Evolutionary conservation across 2,797 vertebrate species (phyloP), one percentile per base, ranked within the genome.

Genomic region (Phataginus tetradactyla): DNA sequence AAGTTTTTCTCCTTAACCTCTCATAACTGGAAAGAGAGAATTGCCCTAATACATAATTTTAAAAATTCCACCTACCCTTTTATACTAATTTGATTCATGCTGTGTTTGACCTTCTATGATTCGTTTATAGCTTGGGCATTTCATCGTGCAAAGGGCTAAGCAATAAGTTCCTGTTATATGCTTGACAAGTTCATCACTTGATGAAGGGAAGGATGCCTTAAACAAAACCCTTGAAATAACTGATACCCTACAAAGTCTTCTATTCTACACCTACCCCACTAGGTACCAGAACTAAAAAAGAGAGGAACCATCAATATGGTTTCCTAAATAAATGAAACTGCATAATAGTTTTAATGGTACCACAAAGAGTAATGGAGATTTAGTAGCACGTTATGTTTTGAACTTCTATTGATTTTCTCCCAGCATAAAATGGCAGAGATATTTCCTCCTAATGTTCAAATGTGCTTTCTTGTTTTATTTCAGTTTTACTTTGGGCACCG

Each of bases 381-480:
- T 98, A 97, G 90, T 3, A 39, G 75, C 96, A 94, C 75, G 96
- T 92, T 97, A 87, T 83, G 80, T 80, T 95, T 96, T 98, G 97
- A 98, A 98, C 96, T 97, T 97, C 85, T 97, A 98, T 98, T 97
- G 98, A 98, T 94, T 97, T 96, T 96, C 81, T 79, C 66, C 39
- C 45, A 91, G 55, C 78, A 87, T 95, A 97, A 98, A 98, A 91
- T 15, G 13, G 37, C 92, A 97, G 83, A 96, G 89, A 90, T 94
- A 92, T 97, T 98, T 98, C 96, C 97, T 98, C 92, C 97, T 85
- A 97, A 96, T 86, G 85, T 90, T 96, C 93, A 94, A 91, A 59
- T 96, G 61, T 86, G 34, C 81, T 95, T 90, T 96, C 96, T 86
- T 71, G 69, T 59, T 32, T 34, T 34, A n/a, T 61, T 53, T 27